Evolutionary conservation across 2,113 vertebrate genomes (phyloP), one percentile per base, ranked within the genome.

Genomic region (Ranitomeya imitator): DNA sequence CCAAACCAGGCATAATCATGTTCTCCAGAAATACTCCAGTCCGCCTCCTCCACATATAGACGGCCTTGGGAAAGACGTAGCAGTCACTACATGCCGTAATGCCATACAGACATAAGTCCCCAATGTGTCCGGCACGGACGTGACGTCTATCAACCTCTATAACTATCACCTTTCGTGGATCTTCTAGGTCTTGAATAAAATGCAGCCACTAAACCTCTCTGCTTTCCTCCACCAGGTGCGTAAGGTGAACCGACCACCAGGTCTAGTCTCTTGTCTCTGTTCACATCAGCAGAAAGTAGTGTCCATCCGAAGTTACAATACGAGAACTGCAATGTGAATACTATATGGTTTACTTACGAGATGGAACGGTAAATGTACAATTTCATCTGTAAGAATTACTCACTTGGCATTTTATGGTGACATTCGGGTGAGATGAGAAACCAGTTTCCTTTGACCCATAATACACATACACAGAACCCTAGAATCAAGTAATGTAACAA

Each of bases 221-320:
- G 95, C 86, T 90, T 93, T 54, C 95, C 95, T 86, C 90, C 91
- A 6, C 92, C 91, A 0, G 95, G 92, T 21, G 95, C 95, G 21
- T 95, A 96, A 0, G 95, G 95, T 60, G 94, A 94, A 16, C 95
- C 92, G 11, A 93, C 92, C 76, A 96, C 89, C 79, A 96, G 92
- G 81, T 96, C 95, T 0, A 88, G 90, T 7, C 88, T 91, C 37
- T 91, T 79, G 77, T 96, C 93, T 7, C 86, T 92, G 60, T 94
- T 92, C 89, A 95, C 0, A 52, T 96, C 95, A 61, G 93, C 86
- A 9, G 94, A 93, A 91, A 94, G 61, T 23, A 96, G 94, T 1
- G 93, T 93, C 95, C 95, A 96, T 82, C 95, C 95, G 92, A 96
- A 90, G 90, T 96, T 96, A 90, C 95, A 96, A 91, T 95, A 95